Evolutionary conservation across 2,888 invertebrate genomes (phyloP).

Genomic region (Tromatobia lineatoria): DNA sequence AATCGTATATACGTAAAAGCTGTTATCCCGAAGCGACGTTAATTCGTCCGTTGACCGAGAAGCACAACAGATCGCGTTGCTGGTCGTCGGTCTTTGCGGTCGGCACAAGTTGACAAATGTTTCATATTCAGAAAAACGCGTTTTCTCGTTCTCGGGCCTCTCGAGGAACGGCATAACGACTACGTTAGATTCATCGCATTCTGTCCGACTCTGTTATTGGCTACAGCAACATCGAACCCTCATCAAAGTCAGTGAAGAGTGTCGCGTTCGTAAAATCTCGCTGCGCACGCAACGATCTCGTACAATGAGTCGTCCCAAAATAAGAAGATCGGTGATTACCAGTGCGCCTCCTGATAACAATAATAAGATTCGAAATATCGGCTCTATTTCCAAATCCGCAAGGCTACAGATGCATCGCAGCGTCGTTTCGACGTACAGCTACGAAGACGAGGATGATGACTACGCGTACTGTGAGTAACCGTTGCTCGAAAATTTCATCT

Average conservation of each 20-base stretch:
- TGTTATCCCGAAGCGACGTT: slow-evolving; percentile 4
- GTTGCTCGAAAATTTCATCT: not conserved
- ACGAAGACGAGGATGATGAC: slow-evolving; percentile 48
- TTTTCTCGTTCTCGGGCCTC: not conserved
- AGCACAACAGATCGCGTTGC: slow-evolving; percentile 44
- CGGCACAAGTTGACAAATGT: slow-evolving; percentile 10
- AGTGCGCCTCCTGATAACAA: slow-evolving; percentile 10
- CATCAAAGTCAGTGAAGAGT: slow-evolving; percentile 9
- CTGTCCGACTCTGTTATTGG: not conserved
- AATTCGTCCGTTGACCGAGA: slow-evolving; percentile 40
- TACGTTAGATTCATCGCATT: not conserved
- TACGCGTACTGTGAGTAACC: slow-evolving; percentile 66
- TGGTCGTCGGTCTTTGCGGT: slow-evolving; percentile 12
- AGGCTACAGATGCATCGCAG: slow-evolving; percentile 36
- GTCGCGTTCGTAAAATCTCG: slow-evolving; percentile 1
- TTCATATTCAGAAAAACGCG: slow-evolving; percentile 2
- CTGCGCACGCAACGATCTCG: not conserved
- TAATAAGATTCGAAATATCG: slow-evolving; percentile 30
- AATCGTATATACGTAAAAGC: slow-evolving; percentile 22
- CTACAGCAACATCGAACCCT: not conserved
- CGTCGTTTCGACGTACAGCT: slow-evolving; percentile 34
- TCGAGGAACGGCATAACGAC: not conserved
- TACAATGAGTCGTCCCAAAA: slow-evolving; percentile 56
- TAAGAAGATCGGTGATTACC: slow-evolving; percentile 40
- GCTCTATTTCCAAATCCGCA: slow-evolving; percentile 44